A percentile compares a stretch with the other conserved stretches of the same genome.
Evolutionary conservation across 92 coral and sea anemone genomes (phyloP).

Genomic region (Parazoanthus swiftii): DNA sequence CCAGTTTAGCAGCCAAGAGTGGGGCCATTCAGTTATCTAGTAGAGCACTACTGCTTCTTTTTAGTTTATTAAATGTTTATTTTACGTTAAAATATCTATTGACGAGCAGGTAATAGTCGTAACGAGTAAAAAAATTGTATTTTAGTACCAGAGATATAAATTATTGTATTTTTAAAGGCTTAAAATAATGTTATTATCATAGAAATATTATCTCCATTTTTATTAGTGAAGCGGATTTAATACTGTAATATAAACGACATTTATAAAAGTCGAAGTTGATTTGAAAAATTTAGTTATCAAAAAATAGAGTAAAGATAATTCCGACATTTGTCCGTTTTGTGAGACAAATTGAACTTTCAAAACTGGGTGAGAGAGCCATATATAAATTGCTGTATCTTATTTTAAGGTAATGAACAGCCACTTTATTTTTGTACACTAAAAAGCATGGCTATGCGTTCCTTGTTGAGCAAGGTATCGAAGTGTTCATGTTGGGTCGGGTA

Average conservation of each 20-base stretch:
- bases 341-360: constrained; percentile 9
- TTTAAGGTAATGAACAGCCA: background rate
- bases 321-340: constrained; percentile 32
- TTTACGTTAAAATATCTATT: constrained; percentile 48
- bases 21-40: constrained; percentile 39
- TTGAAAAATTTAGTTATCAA: constrained; percentile 21
- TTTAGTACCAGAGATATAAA: constrained; percentile 43
- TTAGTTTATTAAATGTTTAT: constrained; percentile 43
- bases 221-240: constrained; percentile 28
- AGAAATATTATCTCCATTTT: constrained; percentile 23
- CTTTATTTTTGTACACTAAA: constrained; percentile 26
- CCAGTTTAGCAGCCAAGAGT: constrained; percentile 44
- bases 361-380: background rate
- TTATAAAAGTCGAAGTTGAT: constrained; percentile 37
- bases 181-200: constrained; percentile 35
- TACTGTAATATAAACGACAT: constrained; percentile 42
- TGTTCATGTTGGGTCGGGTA: background rate
- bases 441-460: background rate
- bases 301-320: constrained; percentile 14
- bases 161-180: constrained; percentile 46
- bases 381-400: background rate
- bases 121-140: constrained; percentile 20
- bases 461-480: constrained; percentile 27
- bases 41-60: constrained; percentile 17
- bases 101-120: constrained; percentile 40